phyloP scores from a whole-genome alignment of 2,797 vertebrate species.

The Pseudochromis fuscus region DNA sequence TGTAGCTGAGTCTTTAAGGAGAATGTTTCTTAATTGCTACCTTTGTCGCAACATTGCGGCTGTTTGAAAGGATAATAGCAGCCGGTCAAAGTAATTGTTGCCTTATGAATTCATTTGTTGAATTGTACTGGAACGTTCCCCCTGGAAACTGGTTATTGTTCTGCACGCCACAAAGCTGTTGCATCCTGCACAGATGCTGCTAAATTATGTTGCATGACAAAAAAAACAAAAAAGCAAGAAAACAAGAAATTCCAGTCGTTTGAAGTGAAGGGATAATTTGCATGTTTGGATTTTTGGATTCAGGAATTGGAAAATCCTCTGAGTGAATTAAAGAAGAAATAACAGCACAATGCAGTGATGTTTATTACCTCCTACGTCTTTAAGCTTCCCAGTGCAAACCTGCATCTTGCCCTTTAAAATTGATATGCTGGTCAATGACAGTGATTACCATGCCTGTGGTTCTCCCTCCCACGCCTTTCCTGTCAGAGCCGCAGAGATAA shows the following conservation, averaged over 20 bases:
- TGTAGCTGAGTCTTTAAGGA: conserved; percentile 65
- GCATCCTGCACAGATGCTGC: conserved; percentile 55
- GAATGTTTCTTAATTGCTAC: conserved; percentile 77
- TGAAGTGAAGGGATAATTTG: conserved; percentile 13
- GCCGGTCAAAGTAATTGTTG: conserved; percentile 73
- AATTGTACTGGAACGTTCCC: conserved; percentile 54
- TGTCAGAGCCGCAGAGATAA: conserved; percentile 61
- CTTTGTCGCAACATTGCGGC: conserved; percentile 71
- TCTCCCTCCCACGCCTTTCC: conserved; percentile 49
- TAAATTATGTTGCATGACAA: conserved; percentile 49
- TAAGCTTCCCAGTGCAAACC: conserved; percentile 5
- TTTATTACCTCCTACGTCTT: conserved; percentile 20
- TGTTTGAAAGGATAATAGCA: conserved; percentile 80
- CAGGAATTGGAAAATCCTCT: neutral
- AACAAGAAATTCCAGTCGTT: conserved; percentile 24
- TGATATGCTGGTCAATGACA: conserved; percentile 62
- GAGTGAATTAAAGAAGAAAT: conserved; percentile 10
- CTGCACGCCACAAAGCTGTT: conserved; percentile 48
- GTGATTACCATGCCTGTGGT: conserved; percentile 52
- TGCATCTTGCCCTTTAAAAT: conserved; percentile 28
- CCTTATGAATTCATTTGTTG: conserved; percentile 70
- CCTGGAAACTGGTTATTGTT: conserved; percentile 69
- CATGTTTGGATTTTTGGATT: neutral
- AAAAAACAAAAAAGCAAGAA: conserved; percentile 18
- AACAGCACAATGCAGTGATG: conserved; percentile 1